These are phyloP conservation scores for Chaetops frenatus DNA, from an alignment of 2,113 vertebrate genomes.

Conservation along the genomic window DNA sequence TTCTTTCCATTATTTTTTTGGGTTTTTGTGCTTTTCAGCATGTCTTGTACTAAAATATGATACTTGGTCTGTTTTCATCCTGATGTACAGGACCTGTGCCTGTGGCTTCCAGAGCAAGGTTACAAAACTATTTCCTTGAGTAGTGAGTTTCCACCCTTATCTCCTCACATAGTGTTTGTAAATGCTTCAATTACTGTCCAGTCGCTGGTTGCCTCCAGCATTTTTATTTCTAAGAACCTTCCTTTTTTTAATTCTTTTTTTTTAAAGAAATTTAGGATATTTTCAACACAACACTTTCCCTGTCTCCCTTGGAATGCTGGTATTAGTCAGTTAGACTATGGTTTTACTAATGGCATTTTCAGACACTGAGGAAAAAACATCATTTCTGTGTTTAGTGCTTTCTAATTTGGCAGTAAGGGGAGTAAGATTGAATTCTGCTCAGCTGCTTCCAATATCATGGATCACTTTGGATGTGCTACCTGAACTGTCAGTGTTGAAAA, in stretches of 20 bases:
- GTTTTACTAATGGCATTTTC: background rate
- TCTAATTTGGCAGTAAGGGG: background rate
- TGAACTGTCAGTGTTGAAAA: background rate
- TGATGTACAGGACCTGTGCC: background rate
- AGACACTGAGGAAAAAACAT: background rate
- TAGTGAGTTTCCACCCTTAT: background rate
- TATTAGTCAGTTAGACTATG: background rate
- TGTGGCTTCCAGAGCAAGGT: background rate
- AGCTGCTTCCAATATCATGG: background rate
- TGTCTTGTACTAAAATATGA: background rate
- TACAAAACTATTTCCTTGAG: background rate
- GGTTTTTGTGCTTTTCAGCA: background rate
- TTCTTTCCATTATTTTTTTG: background rate
- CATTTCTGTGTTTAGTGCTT: background rate
- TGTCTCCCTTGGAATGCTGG: background rate
- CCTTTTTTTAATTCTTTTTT: background rate
- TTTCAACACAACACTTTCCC: background rate
- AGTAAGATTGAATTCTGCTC: background rate
- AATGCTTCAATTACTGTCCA: background rate
- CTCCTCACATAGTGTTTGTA: background rate
- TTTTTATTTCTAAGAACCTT: background rate
- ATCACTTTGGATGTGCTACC: background rate
- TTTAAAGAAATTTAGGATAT: background rate
- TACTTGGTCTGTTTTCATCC: background rate
- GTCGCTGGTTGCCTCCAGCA: background rate